Conservation (phyloP, 2,113 vertebrate genomes). For the Pedetes capensis region DNA sequence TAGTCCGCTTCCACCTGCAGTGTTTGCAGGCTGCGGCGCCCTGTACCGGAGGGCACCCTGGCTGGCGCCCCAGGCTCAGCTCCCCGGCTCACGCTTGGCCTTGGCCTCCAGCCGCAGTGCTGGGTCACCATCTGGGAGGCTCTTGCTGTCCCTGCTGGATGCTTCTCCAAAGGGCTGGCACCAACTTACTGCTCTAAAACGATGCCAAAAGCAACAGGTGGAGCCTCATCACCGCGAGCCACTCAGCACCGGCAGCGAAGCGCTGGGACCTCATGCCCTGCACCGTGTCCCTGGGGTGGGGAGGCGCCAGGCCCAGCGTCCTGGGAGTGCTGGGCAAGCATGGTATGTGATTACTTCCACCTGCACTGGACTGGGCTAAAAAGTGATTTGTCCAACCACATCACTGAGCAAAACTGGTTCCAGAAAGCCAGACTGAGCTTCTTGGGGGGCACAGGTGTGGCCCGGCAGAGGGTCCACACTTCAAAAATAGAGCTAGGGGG, state of each 20-base stretch:
- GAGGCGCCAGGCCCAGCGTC: accelerated
- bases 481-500: too few relatives aligned
- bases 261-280: too few relatives aligned
- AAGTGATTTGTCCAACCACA: not conserved
- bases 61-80: too few relatives aligned
- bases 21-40: too few relatives aligned
- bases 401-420: not conserved
- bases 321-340: accelerated
- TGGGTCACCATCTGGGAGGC: too few relatives aligned
- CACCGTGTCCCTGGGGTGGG: too few relatives aligned
- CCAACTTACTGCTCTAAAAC: not conserved
- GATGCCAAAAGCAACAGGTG: too few relatives aligned
- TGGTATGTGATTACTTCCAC: accelerated
- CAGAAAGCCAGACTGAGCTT: not conserved
- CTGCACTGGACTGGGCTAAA: not conserved
- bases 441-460: not conserved
- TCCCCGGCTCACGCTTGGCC: too few relatives aligned
- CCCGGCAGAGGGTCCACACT: not conserved
- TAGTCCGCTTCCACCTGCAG: too few relatives aligned
- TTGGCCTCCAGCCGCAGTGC: too few relatives aligned
- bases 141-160: not conserved
- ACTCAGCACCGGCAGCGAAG: too few relatives aligned
- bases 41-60: too few relatives aligned
- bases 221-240: not conserved
- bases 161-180: not conserved